These are phyloP conservation scores for Tholera decimalis DNA, from an alignment of 2,888 invertebrate species.

Conservation along the genomic window DNA sequence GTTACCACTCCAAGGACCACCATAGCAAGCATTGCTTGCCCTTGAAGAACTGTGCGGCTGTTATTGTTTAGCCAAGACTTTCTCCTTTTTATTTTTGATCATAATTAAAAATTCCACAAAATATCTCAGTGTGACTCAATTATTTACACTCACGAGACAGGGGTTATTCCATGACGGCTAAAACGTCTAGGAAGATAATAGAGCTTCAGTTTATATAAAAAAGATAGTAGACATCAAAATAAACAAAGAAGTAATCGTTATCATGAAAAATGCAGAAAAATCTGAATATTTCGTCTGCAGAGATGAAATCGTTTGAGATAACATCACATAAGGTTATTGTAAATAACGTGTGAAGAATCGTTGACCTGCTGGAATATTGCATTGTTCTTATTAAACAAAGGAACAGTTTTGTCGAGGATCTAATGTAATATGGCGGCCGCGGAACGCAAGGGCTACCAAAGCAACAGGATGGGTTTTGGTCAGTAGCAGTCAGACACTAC, in stretches of 20 bases:
- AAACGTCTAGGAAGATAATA: slow-evolving; percentile 5
- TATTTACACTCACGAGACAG: background rate
- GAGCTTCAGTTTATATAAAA: background rate
- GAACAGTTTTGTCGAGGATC: background rate
- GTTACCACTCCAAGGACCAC: too few species aligned
- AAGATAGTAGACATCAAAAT: background rate
- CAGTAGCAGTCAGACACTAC: too few species aligned
- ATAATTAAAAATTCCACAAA: too few species aligned
- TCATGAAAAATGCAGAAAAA: slow-evolving; percentile 20
- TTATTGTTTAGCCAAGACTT: too few species aligned
- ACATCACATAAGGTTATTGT: slow-evolving; percentile 7
- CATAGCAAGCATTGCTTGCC: too few species aligned
- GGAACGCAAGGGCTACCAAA: too few species aligned
- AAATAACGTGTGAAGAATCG: slow-evolving; percentile 32
- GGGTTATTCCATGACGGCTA: slow-evolving; percentile 14
- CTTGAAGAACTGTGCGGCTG: too few species aligned
- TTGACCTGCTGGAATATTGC: slow-evolving; percentile 17
- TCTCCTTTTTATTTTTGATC: too few species aligned
- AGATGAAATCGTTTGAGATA: slow-evolving; percentile 26
- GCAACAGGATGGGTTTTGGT: too few species aligned
- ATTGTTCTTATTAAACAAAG: slow-evolving; percentile 21
- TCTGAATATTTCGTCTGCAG: slow-evolving; percentile 7
- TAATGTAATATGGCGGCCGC: too few species aligned
- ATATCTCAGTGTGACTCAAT: background rate
- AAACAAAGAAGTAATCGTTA: slow-evolving; percentile 1